Base-by-base conservation (phyloP, 1,140 invertebrate species). In the Pseudomyrmex cubaensis region DNA sequence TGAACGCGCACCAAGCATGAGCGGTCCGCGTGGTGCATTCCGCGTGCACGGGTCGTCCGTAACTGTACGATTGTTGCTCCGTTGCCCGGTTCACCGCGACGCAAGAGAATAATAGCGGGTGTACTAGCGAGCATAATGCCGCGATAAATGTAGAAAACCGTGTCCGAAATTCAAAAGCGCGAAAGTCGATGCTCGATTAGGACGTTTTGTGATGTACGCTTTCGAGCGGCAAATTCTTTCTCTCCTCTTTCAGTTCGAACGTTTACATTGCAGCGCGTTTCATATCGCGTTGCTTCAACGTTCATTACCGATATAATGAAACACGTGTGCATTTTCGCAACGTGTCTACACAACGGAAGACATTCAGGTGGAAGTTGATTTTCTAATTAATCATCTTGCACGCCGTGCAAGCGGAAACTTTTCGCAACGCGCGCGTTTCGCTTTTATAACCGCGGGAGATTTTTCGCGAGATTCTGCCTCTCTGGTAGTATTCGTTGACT, bases 111-210 rank as follows among this genome's bases (percentile, higher is more conserved):
- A 13, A 62, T 52, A 74, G 48, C 22, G 15, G 35, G 5, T 7
- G 35, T 52, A 17, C 2, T 4, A 10, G 17, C 50, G 56, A 15
- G 17, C 17, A 12, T 54, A 35, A 56, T 13, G n/a, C 46, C 54
- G 64, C 17, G 54, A 80, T 50, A 48, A 72, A 69, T 56, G 35
- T 17, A 66, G 20, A 2, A 59, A 70, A 57, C n/a, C 22, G 46
- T 20, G 35, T 20, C 48, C 25, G 35, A 73, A 61, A 20, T 22
- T 35, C 17, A 25, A 22, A n/a, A n/a, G 5, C 22, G n/a, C 22
- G 22, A 73, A 46, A 20, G 54, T 20, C 12, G 15, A 12, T 52
- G 5, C 13, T 13, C 48, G 4, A 25, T 35, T 35, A 35, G 22
- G 17, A 59, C 15, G 52, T 35, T 7, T 17, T 10, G 52, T n/a